Conservation (phyloP, 2,888 invertebrate species). For the Diaperis boleti region DNA sequence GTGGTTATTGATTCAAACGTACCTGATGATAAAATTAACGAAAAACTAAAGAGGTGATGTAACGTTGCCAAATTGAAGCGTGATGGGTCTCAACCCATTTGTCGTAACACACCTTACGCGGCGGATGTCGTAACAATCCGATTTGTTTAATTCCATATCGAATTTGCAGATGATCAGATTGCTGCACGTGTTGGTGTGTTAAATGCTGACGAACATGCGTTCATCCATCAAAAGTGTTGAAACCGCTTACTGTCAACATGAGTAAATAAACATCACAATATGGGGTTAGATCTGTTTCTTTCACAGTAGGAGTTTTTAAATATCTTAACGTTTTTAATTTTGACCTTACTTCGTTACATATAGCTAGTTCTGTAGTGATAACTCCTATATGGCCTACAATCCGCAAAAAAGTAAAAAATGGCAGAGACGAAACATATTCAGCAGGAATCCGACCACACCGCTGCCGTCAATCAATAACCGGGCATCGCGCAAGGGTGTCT, state of each 20-base stretch:
- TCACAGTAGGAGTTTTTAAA: no score
- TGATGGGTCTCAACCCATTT: neutral
- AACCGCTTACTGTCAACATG: neutral
- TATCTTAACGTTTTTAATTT: neutral
- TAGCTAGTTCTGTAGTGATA: no score
- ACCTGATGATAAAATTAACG: no score
- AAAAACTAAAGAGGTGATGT: no score
- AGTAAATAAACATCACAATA: neutral
- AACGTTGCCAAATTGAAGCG: no score
- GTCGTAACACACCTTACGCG: neutral
- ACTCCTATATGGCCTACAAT: no score
- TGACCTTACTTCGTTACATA: no score
- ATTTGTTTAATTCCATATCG: neutral
- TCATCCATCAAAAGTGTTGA: neutral
- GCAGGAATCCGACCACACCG: constrained; percentile 63
- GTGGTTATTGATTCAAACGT: no score
- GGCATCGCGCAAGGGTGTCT: constrained; percentile 46
- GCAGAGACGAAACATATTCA: constrained; percentile 32
- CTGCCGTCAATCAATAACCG: constrained; percentile 46
- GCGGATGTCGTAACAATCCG: neutral
- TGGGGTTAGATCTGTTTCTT: neutral
- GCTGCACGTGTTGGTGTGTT: neutral
- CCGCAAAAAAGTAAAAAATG: constrained; percentile 4
- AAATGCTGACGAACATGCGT: neutral
- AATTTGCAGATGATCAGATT: no score